A percentile compares a stretch with the other conserved stretches of the same genome.
Evolutionary conservation across 1,140 invertebrate species (phyloP).

Genomic region (Panulirus ornatus): DNA sequence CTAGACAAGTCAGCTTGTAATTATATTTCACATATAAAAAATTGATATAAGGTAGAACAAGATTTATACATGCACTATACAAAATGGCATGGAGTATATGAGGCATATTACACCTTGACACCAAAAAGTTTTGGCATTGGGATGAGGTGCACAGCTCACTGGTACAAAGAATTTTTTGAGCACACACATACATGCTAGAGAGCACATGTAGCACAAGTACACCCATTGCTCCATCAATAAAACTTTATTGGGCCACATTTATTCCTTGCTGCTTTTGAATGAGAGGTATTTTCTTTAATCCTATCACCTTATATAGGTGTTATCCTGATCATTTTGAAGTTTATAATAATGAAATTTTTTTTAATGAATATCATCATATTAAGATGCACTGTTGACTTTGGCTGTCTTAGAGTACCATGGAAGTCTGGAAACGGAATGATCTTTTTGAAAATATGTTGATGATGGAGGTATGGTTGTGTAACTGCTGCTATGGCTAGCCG

Average conservation of each 20-base stretch:
- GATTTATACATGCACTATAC: conserved; percentile 59
- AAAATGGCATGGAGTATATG: conserved; percentile 58
- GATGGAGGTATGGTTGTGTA: conserved; percentile 10
- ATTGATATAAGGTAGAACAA: conserved; percentile 28
- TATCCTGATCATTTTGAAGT: too few relatives aligned
- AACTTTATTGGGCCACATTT: too few relatives aligned
- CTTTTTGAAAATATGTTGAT: background rate
- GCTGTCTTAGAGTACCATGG: background rate
- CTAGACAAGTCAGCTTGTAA: conserved; percentile 54
- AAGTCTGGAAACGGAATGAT: background rate
- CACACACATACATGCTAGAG: background rate
- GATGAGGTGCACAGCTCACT: conserved; percentile 32
- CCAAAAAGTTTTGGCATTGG: conserved; percentile 36
- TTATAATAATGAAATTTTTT: too few relatives aligned
- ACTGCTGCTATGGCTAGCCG: conserved; percentile 6
- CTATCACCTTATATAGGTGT: too few relatives aligned
- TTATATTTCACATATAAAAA: conserved; percentile 53
- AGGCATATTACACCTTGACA: conserved; percentile 39
- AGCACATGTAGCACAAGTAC: conserved; percentile 8
- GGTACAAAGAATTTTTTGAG: conserved; percentile 5
- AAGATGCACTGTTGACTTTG: too few relatives aligned
- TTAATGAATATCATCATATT: too few relatives aligned
- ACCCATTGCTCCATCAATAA: conserved; percentile 20
- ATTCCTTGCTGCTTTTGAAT: too few relatives aligned
- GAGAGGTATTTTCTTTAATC: too few relatives aligned